These are phyloP conservation scores for Hydropotes inermis DNA, from an alignment of 2,113 vertebrate species.

Conservation along the genomic window DNA sequence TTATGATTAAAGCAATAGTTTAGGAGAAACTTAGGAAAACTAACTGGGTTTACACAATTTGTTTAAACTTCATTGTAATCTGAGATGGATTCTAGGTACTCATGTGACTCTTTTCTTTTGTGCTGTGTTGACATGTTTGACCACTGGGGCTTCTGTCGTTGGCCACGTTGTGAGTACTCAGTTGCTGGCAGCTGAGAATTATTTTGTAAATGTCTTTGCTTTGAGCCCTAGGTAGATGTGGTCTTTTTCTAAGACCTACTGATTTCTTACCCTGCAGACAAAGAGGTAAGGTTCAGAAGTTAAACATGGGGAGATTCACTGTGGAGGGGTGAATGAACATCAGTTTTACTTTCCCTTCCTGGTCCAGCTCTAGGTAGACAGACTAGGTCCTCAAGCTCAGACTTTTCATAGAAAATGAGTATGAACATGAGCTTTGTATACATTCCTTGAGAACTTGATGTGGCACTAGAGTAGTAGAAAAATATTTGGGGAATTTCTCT, in stretches of 20 bases:
- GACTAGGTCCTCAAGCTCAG: not conserved
- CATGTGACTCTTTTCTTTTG: not conserved
- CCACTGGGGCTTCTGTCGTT: not conserved
- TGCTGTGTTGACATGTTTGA: not conserved
- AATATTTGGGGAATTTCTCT: not conserved
- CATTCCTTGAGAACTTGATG: not conserved
- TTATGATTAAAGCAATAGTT: slow-evolving; percentile 29
- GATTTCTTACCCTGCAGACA: not conserved
- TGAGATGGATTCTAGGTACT: not conserved
- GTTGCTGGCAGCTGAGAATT: not conserved
- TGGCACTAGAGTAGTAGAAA: not conserved
- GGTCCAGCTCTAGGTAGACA: not conserved
- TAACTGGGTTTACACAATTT: not conserved
- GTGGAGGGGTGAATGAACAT: not conserved
- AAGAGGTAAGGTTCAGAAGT: not conserved
- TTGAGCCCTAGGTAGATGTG: not conserved
- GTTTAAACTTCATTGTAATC: not conserved
- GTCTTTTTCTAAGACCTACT: not conserved
- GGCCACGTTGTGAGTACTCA: not conserved
- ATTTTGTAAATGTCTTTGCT: not conserved
- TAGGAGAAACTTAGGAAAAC: not conserved
- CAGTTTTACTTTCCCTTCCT: not conserved
- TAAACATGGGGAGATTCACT: not conserved
- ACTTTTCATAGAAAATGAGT: not conserved
- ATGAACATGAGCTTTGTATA: not conserved